phyloP scores from a whole-genome alignment of 2,113 vertebrate species.

The Tapirus terrestris region DNA sequence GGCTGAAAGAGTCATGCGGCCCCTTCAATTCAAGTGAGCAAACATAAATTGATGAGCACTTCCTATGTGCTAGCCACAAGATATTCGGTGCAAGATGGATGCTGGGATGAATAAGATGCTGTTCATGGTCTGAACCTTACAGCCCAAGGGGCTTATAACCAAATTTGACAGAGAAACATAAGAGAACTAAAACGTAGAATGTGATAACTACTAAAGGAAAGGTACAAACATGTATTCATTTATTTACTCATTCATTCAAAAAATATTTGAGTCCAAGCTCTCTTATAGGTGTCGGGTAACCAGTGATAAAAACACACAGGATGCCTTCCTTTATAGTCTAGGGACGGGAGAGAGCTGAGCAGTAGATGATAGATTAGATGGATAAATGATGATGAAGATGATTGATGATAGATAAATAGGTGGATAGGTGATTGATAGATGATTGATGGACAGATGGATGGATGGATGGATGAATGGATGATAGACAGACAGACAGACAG shows the following conservation, averaged over 20 bases:
- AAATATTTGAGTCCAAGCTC: background rate
- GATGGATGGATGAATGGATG: background rate
- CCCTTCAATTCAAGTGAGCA: constrained; percentile 68
- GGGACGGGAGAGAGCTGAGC: background rate
- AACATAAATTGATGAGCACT: background rate
- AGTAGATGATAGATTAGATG: background rate
- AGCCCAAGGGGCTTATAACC: background rate
- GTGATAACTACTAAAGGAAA: background rate
- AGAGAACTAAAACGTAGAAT: constrained; percentile 22
- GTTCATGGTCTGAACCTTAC: background rate
- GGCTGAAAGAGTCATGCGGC: constrained; percentile 75
- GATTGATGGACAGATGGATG: background rate
- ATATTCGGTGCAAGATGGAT: background rate
- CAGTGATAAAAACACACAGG: background rate
- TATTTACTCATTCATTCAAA: constrained; percentile 10
- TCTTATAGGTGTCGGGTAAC: background rate
- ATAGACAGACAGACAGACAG: background rate
- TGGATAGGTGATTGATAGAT: background rate
- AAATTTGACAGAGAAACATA: constrained; percentile 14
- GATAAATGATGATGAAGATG: background rate
- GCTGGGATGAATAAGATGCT: background rate
- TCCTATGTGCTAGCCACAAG: background rate
- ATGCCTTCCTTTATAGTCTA: background rate
- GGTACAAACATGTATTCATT: constrained; percentile 41
- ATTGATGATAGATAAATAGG: background rate